Conservation (phyloP, 2,113 vertebrate species). For the Stegastes partitus region DNA sequence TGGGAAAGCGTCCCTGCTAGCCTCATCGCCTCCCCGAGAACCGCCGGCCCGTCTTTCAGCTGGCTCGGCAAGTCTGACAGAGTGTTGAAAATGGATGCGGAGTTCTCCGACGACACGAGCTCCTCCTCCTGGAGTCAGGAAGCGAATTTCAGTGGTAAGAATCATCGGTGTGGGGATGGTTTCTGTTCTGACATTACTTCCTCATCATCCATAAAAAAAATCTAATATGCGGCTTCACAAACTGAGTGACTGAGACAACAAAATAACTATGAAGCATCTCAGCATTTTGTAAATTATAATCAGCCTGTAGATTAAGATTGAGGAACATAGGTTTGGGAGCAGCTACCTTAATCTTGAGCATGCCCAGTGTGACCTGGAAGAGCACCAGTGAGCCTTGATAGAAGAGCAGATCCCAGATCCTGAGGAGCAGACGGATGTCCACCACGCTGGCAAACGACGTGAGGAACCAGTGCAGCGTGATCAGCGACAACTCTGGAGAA, state of each 20-base stretch:
- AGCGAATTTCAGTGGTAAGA: background rate
- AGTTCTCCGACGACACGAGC: constrained; percentile 96
- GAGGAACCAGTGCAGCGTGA: constrained; percentile 99
- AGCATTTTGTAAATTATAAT: too few relatives aligned
- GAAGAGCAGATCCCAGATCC: constrained; percentile 98
- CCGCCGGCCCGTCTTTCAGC: constrained; percentile 87
- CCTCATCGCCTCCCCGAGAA: constrained; percentile 92
- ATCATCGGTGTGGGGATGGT: too few relatives aligned
- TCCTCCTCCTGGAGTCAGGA: constrained; percentile 90
- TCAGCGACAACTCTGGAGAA: constrained; percentile 92
- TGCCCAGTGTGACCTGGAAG: constrained; percentile 96
- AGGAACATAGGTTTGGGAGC: background rate
- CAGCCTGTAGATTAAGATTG: background rate
- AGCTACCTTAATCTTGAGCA: constrained; percentile 96
- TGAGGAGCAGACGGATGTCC: constrained; percentile 92
- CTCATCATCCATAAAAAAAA: too few relatives aligned
- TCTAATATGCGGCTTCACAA: too few relatives aligned
- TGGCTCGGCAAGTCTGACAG: constrained; percentile 95
- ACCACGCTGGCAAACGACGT: constrained; percentile 98
- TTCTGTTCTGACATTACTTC: too few relatives aligned
- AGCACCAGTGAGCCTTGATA: constrained; percentile 95
- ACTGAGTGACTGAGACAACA: too few relatives aligned
- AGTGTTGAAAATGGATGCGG: constrained; percentile 97
- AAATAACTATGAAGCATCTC: too few relatives aligned
- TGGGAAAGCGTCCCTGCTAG: constrained; percentile 91